Evolutionary conservation across 2,888 invertebrate genomes (phyloP), one percentile per base, ranked within the genome.

Genomic region (Luperina testacea): DNA sequence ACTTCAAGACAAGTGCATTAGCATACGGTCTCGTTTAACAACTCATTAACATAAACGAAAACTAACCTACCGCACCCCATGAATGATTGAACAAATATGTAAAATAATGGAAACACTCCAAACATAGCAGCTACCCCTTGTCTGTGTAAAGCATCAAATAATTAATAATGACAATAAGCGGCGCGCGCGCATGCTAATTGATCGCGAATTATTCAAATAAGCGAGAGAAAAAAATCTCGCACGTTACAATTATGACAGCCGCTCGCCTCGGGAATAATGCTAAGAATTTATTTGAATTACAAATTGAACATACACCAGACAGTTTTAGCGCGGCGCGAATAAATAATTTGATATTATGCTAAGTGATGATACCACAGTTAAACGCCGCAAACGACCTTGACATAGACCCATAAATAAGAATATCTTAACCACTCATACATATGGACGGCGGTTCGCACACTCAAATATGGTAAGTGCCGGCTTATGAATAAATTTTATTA

Each of bases 401-500:
- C 96, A 96, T 95, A 96, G 94, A 96, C 94, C 95, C 96, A 95
- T 96, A 96, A 96, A 96, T 96, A 96, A 96, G 96, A 96, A 96
- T 96, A 96, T 96, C 96, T 96, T 95, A 95, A 94, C 93, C 95
- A 94, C 95, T 96, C 96, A 97, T 97, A 96, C 97, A 96, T 96
- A 96, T 96, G 96, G 95, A 95, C 96, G 94, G 92, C 92, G 93
- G 93, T 94, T 94, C 95, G 95, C 96, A 94, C 95, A 96, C 96
- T 95, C 96, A 92, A 95, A 96, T 96, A 96, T 96, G 96, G 96
- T 96, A 96, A 96, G 96, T 96, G 95, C 95, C 94, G 95, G 94
- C 95, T 96, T 97, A 96, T 97, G 97, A 96, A 97, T 97, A 96
- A 93, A 96, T 96, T 96, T 96, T 96, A 96, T 96, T 96, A 96